Percentiles rank a stretch among this genome's conserved stretches.
Evolutionary conservation across 2,888 invertebrate genomes (phyloP).

Genomic region (Pristionchus maxplancki): DNA sequence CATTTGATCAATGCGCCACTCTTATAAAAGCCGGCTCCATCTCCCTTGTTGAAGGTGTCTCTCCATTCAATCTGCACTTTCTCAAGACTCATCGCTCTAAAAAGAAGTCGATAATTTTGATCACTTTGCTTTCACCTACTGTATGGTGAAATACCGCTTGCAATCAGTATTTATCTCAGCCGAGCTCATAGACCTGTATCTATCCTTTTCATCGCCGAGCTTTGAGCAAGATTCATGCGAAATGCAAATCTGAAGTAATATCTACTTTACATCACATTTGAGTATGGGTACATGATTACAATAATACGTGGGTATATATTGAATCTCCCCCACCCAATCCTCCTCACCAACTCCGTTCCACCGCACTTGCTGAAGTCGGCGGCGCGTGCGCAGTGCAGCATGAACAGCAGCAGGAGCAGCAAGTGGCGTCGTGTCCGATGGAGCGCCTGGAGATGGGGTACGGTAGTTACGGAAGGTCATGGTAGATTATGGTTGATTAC

Average conservation of each 20-base stretch:
- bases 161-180: background rate
- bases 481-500: background rate
- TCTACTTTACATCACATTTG: no score
- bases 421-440: background rate
- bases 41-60: background rate
- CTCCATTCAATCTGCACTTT: background rate
- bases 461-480: background rate
- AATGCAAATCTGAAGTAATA: background rate
- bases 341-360: no score
- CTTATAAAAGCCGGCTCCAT: background rate
- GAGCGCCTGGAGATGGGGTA: background rate
- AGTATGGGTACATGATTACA: background rate
- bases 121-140: background rate
- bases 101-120: background rate
- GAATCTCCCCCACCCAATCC: no score
- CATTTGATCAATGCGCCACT: background rate
- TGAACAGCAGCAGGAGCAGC: background rate
- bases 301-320: no score
- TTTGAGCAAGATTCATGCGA: background rate
- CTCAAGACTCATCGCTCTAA: background rate
- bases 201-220: background rate
- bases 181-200: background rate
- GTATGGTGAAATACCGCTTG: background rate
- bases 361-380: constrained; percentile 3
- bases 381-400: background rate